Base-by-base conservation (phyloP, 37 sponge, comb jelly and placozoan genomes). In the Halichondria panicea region DNA sequence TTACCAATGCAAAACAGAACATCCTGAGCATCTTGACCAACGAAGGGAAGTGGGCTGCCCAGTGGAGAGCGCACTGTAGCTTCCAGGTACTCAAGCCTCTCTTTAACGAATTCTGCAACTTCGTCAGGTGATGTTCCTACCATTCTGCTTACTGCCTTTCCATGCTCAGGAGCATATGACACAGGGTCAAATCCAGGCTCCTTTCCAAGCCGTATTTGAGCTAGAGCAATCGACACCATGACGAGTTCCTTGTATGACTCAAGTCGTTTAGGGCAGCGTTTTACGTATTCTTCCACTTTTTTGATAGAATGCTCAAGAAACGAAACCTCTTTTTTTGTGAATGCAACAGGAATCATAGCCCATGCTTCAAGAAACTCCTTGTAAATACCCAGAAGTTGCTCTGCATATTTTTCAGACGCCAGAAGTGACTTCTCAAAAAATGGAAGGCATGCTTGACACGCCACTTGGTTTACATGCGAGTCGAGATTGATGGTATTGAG, bases 121-220 rank as follows among this genome's bases (percentile, higher is more conserved):
- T 73, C 39, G 2, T 73, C 74, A 56, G 40, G 74, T 36, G 30
- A 30, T 2, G 11, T 40, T 22, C 9, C 30, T 22, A 21, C 74
- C n/a, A 57, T 38, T 40, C 74, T 73, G 27, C 74, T 73, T 22
- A 73, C 43, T 38, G 74, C 74, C 42, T 73, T 73, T 32, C 74
- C 74, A 73, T 40, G 27, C n/a, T 39, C 28, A 4, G 74, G 74
- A 36, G 74, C 74, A 57, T 73, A 57, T 22, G 6, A 19, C 8
- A 73, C 59, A 57, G 74, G 74, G 42, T 73, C 74, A 55, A 40
- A 55, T 33, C 34, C 34, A n/a, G 74, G 74, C 24, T 22, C 34
- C 24, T 73, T 25, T 8, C 59, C 25, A 28, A 73, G 74, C 19
- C 74, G 74, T 36, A 73, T 73, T 37, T 55, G 58, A 34, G 74